Conservation (phyloP, 1,140 invertebrate species). For the Solen grandis region DNA sequence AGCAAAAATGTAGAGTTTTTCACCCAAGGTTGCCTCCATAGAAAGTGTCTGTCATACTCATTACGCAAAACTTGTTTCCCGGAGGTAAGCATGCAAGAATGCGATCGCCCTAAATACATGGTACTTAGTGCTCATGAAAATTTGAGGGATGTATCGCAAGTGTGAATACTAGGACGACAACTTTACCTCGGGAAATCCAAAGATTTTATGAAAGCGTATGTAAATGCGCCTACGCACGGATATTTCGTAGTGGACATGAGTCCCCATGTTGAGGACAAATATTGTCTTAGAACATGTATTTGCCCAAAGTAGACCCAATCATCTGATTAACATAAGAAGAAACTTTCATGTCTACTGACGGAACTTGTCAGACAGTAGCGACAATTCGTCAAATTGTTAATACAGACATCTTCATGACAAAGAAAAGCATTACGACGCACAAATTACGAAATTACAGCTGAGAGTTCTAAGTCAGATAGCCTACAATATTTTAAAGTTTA, state of each 20-base stretch:
- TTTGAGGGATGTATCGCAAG: constrained; percentile 18
- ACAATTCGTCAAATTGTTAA: background rate
- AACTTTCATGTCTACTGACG: too few species aligned
- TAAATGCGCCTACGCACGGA: background rate
- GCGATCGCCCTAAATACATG: constrained; percentile 26
- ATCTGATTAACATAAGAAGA: too few species aligned
- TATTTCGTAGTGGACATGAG: constrained; percentile 28
- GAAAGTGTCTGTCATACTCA: constrained; percentile 11
- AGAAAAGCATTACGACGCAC: background rate
- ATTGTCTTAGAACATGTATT: too few species aligned
- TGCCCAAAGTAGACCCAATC: too few species aligned
- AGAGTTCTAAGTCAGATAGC: background rate
- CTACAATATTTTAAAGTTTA: background rate
- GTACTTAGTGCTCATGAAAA: constrained; percentile 21
- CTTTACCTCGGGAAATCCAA: too few species aligned
- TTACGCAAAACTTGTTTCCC: constrained; percentile 20
- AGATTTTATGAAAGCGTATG: constrained; percentile 33
- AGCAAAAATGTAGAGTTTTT: constrained; percentile 27
- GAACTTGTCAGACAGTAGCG: background rate
- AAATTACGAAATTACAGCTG: background rate
- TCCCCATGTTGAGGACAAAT: background rate
- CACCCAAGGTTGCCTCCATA: constrained; percentile 41
- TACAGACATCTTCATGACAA: background rate
- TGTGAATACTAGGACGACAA: constrained; percentile 8
- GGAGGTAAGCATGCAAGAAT: constrained; percentile 20